Conservation (phyloP, 2,113 vertebrate genomes). For the Bucco capensis region DNA sequence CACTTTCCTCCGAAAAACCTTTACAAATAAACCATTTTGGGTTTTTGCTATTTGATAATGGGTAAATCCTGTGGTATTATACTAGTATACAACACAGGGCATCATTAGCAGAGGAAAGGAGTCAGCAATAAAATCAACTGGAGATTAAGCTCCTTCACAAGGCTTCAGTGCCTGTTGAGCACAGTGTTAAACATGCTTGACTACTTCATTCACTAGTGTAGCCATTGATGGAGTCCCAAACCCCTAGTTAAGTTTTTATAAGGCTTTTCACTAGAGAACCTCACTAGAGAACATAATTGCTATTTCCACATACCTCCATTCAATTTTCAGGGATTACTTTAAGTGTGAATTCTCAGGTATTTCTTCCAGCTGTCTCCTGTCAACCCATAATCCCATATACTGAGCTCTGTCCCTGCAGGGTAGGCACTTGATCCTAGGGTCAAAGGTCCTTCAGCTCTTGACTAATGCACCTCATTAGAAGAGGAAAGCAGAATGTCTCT, state of each 20-base stretch:
- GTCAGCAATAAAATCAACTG: conserved; percentile 48
- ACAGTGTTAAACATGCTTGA: conserved; percentile 18
- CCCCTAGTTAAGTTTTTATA: conserved; percentile 58
- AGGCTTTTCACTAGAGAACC: conserved; percentile 61
- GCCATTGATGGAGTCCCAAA: conserved; percentile 31
- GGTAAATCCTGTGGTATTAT: not conserved
- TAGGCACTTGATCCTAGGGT: conserved; percentile 73
- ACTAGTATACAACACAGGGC: not conserved
- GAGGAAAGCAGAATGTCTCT: conserved; percentile 57
- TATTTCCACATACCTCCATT: conserved; percentile 62
- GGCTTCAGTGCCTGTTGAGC: conserved; percentile 42
- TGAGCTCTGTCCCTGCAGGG: conserved; percentile 65
- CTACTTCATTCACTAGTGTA: conserved; percentile 27
- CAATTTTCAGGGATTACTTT: conserved; percentile 74
- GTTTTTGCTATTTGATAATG: not conserved
- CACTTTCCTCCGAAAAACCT: not conserved
- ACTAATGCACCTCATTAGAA: conserved; percentile 75
- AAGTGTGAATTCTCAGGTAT: conserved; percentile 73
- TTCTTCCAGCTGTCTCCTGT: conserved; percentile 79
- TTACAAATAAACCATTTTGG: not conserved
- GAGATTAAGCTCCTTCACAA: conserved; percentile 60
- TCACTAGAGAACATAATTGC: conserved; percentile 62
- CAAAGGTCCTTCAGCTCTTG: conserved; percentile 72
- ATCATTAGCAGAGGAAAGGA: conserved; percentile 36
- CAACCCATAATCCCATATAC: conserved; percentile 67